Percentiles rank a stretch among this genome's conserved stretches.
These are phyloP conservation scores for Anser brachyrhynchus DNA, from an alignment of 2,113 vertebrate species.

Conservation along the genomic window DNA sequence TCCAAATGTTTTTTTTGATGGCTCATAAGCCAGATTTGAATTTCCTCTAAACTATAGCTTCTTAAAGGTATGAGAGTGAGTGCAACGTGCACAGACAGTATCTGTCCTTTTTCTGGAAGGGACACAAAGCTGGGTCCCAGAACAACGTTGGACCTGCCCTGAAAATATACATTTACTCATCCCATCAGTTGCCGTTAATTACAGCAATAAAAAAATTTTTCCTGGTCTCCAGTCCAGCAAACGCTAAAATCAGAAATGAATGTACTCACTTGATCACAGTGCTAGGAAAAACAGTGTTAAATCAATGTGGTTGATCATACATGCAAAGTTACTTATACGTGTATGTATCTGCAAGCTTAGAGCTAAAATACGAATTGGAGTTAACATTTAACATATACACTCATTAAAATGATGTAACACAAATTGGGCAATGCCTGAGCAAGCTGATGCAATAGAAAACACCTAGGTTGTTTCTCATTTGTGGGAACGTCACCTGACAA, in stretches of 20 bases:
- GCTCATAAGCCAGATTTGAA: background rate
- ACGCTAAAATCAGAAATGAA: background rate
- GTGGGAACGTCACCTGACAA: background rate
- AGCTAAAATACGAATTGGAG: background rate
- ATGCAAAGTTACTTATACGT: background rate
- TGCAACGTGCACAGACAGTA: background rate
- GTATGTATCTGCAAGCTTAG: background rate
- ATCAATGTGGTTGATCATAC: background rate
- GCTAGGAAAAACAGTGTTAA: background rate
- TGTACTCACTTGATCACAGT: background rate
- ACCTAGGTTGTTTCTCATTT: background rate
- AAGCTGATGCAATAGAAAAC: conserved; percentile 5
- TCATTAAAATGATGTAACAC: background rate
- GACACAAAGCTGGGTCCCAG: background rate
- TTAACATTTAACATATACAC: background rate
- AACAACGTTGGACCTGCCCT: background rate
- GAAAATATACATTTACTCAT: background rate
- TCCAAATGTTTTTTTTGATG: background rate
- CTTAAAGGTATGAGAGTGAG: background rate
- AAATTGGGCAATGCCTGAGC: background rate
- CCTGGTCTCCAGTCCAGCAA: background rate
- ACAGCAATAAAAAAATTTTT: background rate
- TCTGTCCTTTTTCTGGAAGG: background rate
- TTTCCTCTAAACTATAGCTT: background rate
- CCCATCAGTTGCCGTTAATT: background rate